Evolutionary conservation across 2,888 invertebrate genomes (phyloP).

Genomic region (Abrostola tripartita): DNA sequence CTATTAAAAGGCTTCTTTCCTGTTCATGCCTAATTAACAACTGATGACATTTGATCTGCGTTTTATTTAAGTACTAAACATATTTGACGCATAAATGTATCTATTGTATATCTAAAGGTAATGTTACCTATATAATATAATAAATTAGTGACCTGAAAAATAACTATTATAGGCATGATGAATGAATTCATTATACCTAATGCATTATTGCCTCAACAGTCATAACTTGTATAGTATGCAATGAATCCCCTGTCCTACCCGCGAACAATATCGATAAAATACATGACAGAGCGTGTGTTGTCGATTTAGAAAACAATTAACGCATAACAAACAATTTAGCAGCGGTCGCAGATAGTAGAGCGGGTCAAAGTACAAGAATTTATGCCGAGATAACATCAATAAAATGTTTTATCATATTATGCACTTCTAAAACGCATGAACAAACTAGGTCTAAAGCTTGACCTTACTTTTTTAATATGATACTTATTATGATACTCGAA

Average conservation of each 20-base stretch:
- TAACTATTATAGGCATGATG: conserved; percentile 43
- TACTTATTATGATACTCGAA: not conserved
- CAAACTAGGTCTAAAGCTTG: not conserved
- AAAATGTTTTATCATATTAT: conserved; percentile 48
- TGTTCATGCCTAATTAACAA: conserved; percentile 52
- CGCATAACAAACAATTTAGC: conserved; percentile 60
- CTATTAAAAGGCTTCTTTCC: conserved; percentile 68
- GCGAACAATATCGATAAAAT: conserved; percentile 58
- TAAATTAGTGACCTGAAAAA: conserved; percentile 18
- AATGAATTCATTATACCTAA: conserved; percentile 53
- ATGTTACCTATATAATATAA: not conserved
- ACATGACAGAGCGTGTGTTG: conserved; percentile 55
- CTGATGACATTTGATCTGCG: conserved; percentile 15
- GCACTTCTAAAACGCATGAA: conserved; percentile 59
- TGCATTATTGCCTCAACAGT: conserved; percentile 47
- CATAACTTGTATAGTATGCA: conserved; percentile 54
- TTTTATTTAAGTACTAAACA: conserved; percentile 10
- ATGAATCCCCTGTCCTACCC: conserved; percentile 45
- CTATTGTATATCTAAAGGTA: no score
- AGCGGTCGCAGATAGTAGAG: conserved; percentile 59
- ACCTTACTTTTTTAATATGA: no score
- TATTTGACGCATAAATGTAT: conserved; percentile 11
- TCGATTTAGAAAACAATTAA: conserved; percentile 70
- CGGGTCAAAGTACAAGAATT: conserved; percentile 74
- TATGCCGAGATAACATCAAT: conserved; percentile 64